Evolutionary conservation across 2,797 vertebrate species (phyloP).

Genomic region (Notamacropus eugenii): DNA sequence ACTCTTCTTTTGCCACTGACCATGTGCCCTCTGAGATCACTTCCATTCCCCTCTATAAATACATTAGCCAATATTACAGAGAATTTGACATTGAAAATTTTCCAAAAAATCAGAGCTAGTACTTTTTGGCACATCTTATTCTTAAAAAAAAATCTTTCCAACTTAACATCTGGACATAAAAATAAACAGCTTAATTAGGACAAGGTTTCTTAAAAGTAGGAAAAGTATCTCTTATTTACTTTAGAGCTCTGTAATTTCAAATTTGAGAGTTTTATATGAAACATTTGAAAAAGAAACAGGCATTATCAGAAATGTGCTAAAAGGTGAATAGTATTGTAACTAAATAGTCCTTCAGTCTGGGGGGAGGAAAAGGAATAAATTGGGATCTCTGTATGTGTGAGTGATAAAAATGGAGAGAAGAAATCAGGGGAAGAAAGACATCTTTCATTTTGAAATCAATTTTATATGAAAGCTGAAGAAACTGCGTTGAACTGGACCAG

Average conservation of each 20-base stretch:
- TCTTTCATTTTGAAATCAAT: slow-evolving; percentile 58
- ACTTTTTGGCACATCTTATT: slow-evolving; percentile 61
- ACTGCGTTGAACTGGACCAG: slow-evolving; percentile 62
- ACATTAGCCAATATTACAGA: slow-evolving; percentile 31
- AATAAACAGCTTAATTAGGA: slow-evolving; percentile 72
- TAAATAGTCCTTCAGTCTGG: slow-evolving; percentile 62
- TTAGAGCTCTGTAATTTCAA: slow-evolving; percentile 65
- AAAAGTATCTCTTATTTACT: slow-evolving; percentile 76
- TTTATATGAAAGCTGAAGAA: neutral
- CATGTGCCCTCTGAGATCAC: neutral
- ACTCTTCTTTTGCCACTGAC: neutral
- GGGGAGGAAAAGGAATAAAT: slow-evolving; percentile 52
- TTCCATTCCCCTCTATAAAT: slow-evolving; percentile 31
- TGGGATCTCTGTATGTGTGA: slow-evolving; percentile 1
- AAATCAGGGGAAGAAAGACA: neutral
- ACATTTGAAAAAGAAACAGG: slow-evolving; percentile 68
- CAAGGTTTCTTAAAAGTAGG: slow-evolving; percentile 73
- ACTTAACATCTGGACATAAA: slow-evolving; percentile 73
- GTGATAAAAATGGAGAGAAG: neutral
- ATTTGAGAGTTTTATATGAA: slow-evolving; percentile 74
- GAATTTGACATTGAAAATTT: slow-evolving; percentile 60
- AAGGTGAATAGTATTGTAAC: slow-evolving; percentile 69
- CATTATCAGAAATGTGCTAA: slow-evolving; percentile 60
- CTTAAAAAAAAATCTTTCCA: slow-evolving; percentile 56
- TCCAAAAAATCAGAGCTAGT: slow-evolving; percentile 53